A percentile compares a stretch with the other conserved stretches of the same genome.
These are phyloP conservation scores for Peromyscus nudipes DNA, from an alignment of 2,797 vertebrate genomes.

Conservation along the genomic window DNA sequence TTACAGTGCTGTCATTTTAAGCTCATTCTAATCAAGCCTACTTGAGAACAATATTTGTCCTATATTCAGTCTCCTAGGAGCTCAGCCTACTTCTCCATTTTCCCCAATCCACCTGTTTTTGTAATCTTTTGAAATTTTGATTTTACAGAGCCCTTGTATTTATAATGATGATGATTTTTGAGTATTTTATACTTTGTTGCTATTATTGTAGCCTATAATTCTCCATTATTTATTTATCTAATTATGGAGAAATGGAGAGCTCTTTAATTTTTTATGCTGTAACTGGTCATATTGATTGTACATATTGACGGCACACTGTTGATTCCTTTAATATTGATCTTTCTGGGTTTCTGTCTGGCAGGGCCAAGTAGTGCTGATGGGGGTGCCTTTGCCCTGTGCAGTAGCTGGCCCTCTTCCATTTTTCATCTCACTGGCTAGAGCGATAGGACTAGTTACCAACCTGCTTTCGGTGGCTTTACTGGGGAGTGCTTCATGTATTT, in stretches of 20 bases:
- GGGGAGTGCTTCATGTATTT: neutral
- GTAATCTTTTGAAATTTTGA: conserved; percentile 5
- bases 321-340: neutral
- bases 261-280: conserved; percentile 18
- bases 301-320: neutral
- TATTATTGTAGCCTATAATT: neutral
- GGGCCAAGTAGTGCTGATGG: neutral
- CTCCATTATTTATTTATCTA: neutral
- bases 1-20: neutral
- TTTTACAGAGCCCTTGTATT: neutral
- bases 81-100: neutral
- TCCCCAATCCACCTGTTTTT: neutral
- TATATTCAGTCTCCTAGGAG: neutral
- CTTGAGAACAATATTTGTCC: neutral
- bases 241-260: neutral
- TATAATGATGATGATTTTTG: conserved; percentile 14
- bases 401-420: neutral
- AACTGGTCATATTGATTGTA: neutral
- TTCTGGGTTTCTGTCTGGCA: neutral
- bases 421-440: neutral
- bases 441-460: neutral
- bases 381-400: neutral
- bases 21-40: neutral
- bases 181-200: neutral
- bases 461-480: neutral